Conservation (phyloP, 2,797 vertebrate species). For the Sebastiscus albofasciatus region DNA sequence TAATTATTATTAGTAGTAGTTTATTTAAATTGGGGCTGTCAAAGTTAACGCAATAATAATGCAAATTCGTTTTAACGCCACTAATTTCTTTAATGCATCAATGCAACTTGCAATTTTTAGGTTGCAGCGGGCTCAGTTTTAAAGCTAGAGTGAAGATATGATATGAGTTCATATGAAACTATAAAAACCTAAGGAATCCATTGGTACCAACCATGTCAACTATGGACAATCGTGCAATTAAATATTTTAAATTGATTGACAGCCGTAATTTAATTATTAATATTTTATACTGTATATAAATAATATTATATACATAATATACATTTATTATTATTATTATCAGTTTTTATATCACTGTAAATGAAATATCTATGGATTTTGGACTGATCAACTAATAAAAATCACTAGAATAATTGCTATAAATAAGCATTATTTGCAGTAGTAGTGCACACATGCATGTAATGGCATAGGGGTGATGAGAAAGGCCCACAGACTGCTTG, state of each 20-base stretch:
- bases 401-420: background rate
- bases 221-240: too few relatives aligned
- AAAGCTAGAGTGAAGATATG: too few relatives aligned
- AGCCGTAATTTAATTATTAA: background rate
- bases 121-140: too few relatives aligned
- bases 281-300: background rate
- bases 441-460: background rate
- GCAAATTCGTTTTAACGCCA: accelerated
- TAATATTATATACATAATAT: too few relatives aligned
- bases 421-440: background rate
- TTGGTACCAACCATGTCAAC: too few relatives aligned
- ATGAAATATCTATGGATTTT: background rate
- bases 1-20: accelerated
- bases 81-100: too few relatives aligned
- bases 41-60: too few relatives aligned
- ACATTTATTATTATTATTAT: background rate
- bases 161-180: too few relatives aligned
- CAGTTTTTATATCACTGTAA: background rate
- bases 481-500: background rate
- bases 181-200: too few relatives aligned
- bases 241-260: too few relatives aligned
- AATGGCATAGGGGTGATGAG: background rate
- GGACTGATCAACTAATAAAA: background rate
- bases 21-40: too few relatives aligned
- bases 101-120: too few relatives aligned